Evolutionary conservation across 2,797 vertebrate genomes (phyloP), one percentile per base, ranked within the genome.

Genomic region (Sebastolobus alascanus): DNA sequence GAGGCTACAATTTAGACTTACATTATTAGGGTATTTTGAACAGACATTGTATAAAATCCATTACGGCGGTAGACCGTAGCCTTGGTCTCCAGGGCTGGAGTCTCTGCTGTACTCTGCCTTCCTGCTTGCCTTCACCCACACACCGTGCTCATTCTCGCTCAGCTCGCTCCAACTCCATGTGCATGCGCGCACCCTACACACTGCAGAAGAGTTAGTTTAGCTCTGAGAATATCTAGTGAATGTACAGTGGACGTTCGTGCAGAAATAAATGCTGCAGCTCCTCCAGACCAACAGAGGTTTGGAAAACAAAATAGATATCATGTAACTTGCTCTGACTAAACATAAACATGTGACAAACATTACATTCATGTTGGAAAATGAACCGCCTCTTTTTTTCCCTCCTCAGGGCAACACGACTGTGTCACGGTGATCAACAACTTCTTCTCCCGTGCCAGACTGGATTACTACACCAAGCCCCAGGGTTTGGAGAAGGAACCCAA

Each of bases 381-480:
- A 80, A 1, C 16, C 6, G 1, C 11, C 9, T 5, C 33, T 11
- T 71, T 25, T 38, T 11, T 10, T 71, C 22, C 31, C n/a, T 77
- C 68, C 58, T 43, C 88, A 99, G 98, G 99, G 58, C 99, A 99
- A 72, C 98, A 99, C 74, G 99, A 99, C 84, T 99, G 99, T 46
- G 99, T 99, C 86, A 99, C 99, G 0, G 96, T 99, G 75, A 99
- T 99, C 94, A 99, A 99, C 93, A 99, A 99, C 92, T 99, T 99
- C 94, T 99, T 99, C 90, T 97, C 98, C 4, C 97, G 98, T 16
- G 96, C 98, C 87, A 96, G 96, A 73, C 92, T 99, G 87, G 98
- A 99, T 85, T 99, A 99, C 90, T 99, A 99, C 87, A 98, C 97
- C 58, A 99, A 97, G 84, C 87, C 95, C 4, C 98, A 99, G 94